These are phyloP conservation scores for Zoanthus sansibaricus DNA, from an alignment of 92 coral and sea anemone species.

Conservation along the genomic window DNA sequence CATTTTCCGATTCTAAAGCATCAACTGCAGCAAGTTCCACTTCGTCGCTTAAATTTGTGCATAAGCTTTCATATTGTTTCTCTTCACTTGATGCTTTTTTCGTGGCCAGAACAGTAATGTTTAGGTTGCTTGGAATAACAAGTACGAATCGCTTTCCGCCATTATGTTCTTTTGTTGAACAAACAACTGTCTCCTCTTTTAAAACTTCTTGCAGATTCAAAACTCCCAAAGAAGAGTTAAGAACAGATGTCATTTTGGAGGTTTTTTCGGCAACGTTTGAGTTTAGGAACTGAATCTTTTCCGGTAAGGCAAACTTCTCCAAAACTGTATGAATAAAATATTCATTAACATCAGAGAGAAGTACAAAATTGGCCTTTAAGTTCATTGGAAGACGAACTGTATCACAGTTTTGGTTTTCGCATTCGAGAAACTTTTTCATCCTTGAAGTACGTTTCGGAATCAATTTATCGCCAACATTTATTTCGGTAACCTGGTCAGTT, in stretches of 20 bases:
- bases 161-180: conserved; percentile 1
- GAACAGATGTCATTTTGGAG: not conserved
- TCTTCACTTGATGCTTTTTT: not conserved
- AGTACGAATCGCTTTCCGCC: not conserved
- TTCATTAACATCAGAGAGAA: not conserved
- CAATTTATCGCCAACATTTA: conserved; percentile 17
- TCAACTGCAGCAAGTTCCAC: not conserved
- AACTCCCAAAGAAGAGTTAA: conserved; percentile 6
- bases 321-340: conserved; percentile 1
- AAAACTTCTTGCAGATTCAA: conserved; percentile 1
- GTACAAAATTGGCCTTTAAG: not conserved
- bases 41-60: not conserved
- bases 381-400: conserved; percentile 14
- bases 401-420: not conserved
- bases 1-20: conserved; percentile 13
- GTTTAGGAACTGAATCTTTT: not conserved
- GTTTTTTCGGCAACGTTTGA: not conserved
- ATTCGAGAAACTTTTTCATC: not conserved
- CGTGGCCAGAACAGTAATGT: not conserved
- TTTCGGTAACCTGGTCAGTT: not conserved
- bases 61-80: not conserved
- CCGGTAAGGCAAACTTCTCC: not conserved
- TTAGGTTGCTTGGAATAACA: not conserved
- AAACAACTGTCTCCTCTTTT: conserved; percentile 14
- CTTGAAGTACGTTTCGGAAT: not conserved